Percentiles rank a stretch among this genome's conserved stretches.
phyloP scores from a whole-genome alignment of 2,797 vertebrate species.

The Paguma larvata region DNA sequence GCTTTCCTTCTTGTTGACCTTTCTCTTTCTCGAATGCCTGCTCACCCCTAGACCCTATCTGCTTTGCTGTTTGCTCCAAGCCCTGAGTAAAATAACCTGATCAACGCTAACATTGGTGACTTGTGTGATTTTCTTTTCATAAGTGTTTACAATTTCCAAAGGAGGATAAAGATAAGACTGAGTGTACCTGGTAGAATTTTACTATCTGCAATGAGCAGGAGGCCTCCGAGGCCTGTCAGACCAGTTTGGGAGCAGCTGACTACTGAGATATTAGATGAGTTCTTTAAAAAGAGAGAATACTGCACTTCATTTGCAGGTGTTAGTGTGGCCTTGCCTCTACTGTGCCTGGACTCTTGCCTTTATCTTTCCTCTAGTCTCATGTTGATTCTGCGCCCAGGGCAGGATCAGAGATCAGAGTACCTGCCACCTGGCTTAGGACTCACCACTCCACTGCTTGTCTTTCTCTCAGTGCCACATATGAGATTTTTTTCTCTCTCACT shows the following conservation, averaged over 20 bases:
- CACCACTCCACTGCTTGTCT: background rate
- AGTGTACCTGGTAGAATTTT: background rate
- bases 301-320: background rate
- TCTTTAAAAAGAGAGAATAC: background rate
- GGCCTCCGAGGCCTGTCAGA: background rate
- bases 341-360: background rate
- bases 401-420: background rate
- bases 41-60: background rate
- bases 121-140: constrained; percentile 1
- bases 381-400: background rate
- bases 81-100: background rate
- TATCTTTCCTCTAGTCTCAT: background rate
- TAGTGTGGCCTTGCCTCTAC: background rate
- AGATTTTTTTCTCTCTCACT: background rate
- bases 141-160: background rate
- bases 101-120: background rate
- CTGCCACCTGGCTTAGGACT: background rate
- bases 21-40: background rate
- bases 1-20: background rate
- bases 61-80: background rate
- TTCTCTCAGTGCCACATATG: background rate
- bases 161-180: background rate
- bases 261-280: background rate
- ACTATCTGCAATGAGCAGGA: background rate
- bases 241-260: background rate